These are phyloP conservation scores for Acrossocheilus wenchowensis DNA, from an alignment of 2,797 vertebrate genomes.

Conservation along the genomic window DNA sequence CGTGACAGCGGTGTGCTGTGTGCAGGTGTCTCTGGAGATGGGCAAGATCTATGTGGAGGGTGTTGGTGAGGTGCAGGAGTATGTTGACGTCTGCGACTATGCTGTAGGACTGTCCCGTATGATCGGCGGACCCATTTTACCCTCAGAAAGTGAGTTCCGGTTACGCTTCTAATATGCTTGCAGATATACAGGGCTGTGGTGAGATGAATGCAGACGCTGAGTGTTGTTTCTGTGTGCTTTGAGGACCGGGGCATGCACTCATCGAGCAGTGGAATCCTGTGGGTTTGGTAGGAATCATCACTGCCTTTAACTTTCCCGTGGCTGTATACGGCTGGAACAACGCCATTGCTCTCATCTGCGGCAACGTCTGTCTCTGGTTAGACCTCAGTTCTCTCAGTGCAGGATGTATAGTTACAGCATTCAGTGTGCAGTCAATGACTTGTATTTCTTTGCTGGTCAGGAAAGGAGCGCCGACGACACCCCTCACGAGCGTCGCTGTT, in stretches of 20 bases:
- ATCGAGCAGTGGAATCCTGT: conserved; percentile 98
- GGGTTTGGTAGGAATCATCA: conserved; percentile 94
- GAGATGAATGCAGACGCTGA: not conserved
- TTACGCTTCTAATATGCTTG: not conserved
- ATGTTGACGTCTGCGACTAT: conserved; percentile 95
- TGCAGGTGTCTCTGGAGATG: conserved; percentile 95
- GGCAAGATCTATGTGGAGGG: conserved; percentile 97
- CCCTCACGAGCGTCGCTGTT: conserved; percentile 93
- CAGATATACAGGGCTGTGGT: not conserved
- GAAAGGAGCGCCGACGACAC: conserved; percentile 99
- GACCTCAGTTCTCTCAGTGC: conserved; percentile 20
- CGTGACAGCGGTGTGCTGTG: not conserved
- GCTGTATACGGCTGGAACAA: conserved; percentile 99
- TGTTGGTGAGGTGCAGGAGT: conserved; percentile 96
- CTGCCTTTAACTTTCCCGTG: conserved; percentile 96
- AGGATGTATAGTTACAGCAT: not conserved
- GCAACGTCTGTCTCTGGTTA: conserved; percentile 94
- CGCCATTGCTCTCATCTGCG: conserved; percentile 90
- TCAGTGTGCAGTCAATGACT: not conserved
- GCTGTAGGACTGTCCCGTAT: conserved; percentile 95
- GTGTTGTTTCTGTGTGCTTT: not conserved
- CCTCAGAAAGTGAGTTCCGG: conserved; percentile 89
- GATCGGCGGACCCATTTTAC: conserved; percentile 95
- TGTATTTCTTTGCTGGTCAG: conserved; percentile 62
- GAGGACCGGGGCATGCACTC: conserved; percentile 92